phyloP scores from a whole-genome alignment of 2,888 invertebrate genomes.

The Netelia inedita region DNA sequence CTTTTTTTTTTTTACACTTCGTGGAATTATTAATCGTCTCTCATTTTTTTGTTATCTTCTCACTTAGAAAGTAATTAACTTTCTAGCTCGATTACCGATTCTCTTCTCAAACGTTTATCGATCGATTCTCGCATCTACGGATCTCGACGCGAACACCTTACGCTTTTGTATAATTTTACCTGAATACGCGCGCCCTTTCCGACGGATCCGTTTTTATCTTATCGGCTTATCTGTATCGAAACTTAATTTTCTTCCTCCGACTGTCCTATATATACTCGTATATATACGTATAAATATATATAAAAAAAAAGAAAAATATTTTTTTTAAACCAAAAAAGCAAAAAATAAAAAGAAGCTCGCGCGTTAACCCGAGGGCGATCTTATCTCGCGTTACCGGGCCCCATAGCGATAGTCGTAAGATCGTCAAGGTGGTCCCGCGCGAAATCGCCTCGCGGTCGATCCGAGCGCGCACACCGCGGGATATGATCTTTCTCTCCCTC shows the following conservation, averaged over 20 bases:
- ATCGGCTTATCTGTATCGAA: conserved; percentile 61
- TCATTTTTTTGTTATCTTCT: neutral
- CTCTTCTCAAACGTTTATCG: neutral
- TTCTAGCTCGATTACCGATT: conserved; percentile 31
- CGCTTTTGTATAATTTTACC: conserved; percentile 48
- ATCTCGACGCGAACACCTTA: neutral
- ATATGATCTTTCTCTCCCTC: conserved; percentile 34
- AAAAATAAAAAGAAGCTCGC: neutral
- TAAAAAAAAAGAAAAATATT: too few species aligned
- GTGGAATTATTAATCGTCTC: conserved; percentile 24
- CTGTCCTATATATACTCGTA: neutral
- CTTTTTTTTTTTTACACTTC: conserved; percentile 25
- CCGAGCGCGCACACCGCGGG: conserved; percentile 33
- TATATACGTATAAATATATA: neutral
- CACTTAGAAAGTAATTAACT: conserved; percentile 33
- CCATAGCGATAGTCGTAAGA: conserved; percentile 32
- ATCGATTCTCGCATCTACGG: neutral
- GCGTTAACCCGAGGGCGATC: conserved; percentile 36
- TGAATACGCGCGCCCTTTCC: conserved; percentile 48
- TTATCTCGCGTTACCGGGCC: conserved; percentile 43
- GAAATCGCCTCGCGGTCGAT: conserved; percentile 65
- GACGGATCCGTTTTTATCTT: conserved; percentile 38
- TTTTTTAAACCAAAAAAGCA: too few species aligned
- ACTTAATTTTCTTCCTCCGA: conserved; percentile 58
- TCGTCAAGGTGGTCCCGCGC: conserved; percentile 65